Evolutionary conservation across 2,113 vertebrate genomes (phyloP).

Genomic region (Brachyistius frenatus): DNA sequence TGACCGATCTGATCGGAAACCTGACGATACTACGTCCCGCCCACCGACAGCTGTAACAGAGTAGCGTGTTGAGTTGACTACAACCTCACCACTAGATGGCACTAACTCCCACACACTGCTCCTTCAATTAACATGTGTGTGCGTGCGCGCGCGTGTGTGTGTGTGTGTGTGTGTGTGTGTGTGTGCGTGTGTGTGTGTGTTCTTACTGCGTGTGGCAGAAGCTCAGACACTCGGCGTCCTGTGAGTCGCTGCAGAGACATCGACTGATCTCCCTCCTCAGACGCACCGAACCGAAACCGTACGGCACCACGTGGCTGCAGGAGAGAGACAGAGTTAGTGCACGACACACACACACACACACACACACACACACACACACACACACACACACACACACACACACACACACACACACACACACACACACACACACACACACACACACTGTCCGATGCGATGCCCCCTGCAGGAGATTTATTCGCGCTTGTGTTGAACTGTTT

Average conservation of each 20-base stretch:
- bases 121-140: background rate
- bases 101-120: too few species aligned
- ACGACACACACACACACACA: background rate
- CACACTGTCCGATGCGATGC: too few species aligned
- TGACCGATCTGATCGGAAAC: too few species aligned
- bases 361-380: background rate
- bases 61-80: too few species aligned
- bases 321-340: background rate
- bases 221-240: slow-evolving; percentile 66
- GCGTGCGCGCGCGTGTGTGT: background rate
- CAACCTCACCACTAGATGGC: too few species aligned
- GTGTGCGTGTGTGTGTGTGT: slow-evolving; percentile 13
- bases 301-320: slow-evolving; percentile 79
- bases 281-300: slow-evolving; percentile 77
- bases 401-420: background rate
- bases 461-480: too few species aligned
- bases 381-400: background rate
- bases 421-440: too few species aligned
- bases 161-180: background rate
- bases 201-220: slow-evolving; percentile 77
- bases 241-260: slow-evolving; percentile 69
- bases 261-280: slow-evolving; percentile 67
- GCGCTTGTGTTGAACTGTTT: too few species aligned
- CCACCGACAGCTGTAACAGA: too few species aligned
- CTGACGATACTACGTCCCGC: too few species aligned